Conservation (phyloP, 1,140 invertebrate genomes). For the Berghia stephanieae region DNA sequence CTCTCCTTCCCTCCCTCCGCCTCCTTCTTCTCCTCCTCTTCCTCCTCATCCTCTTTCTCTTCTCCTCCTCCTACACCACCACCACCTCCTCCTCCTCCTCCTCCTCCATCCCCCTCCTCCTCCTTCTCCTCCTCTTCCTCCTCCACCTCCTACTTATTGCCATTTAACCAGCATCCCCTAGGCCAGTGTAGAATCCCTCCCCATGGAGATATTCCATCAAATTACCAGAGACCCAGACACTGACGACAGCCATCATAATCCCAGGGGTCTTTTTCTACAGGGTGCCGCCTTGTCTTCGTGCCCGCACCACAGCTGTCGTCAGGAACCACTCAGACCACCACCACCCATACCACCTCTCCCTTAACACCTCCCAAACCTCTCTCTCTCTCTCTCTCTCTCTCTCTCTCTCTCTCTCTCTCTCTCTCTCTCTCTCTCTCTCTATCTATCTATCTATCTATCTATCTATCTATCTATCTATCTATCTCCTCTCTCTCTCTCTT, state of each 20-base stretch:
- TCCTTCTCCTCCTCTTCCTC: background rate
- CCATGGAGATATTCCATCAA: too few species aligned
- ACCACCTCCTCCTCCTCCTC: background rate
- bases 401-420: background rate
- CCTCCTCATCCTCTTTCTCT: background rate
- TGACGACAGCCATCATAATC: too few species aligned
- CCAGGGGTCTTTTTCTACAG: too few species aligned
- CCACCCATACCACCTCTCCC: too few species aligned
- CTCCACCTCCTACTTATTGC: too few species aligned
- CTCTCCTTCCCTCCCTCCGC: background rate
- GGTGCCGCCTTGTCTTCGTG: too few species aligned
- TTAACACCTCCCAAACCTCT: slow-evolving; percentile 2
- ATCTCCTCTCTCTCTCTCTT: too few species aligned
- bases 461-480: slow-evolving; percentile 22
- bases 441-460: slow-evolving; percentile 22
- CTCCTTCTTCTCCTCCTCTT: background rate
- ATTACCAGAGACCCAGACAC: too few species aligned
- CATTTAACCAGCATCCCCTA: too few species aligned
- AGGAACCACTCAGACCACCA: too few species aligned
- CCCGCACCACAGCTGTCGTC: too few species aligned
- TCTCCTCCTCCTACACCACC: background rate
- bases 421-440: slow-evolving; percentile 8
- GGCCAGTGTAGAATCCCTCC: too few species aligned
- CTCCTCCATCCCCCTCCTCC: background rate
- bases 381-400: background rate